These are phyloP conservation scores for Noctilio leporinus DNA, from an alignment of 2,113 vertebrate genomes.

Conservation along the genomic window DNA sequence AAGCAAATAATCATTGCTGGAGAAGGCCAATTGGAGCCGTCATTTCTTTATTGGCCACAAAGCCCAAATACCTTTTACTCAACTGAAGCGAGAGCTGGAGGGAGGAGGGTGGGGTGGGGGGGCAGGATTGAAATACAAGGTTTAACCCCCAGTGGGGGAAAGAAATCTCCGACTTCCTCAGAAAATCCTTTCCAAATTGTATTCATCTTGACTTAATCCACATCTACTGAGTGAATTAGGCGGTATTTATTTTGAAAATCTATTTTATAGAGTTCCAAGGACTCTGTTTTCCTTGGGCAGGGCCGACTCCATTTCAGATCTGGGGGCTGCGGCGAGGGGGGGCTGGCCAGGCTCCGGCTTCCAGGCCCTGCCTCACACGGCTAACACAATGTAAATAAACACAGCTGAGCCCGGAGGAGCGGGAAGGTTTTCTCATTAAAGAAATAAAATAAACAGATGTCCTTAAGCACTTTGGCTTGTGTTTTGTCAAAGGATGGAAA, in stretches of 20 bases:
- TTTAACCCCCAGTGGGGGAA: conserved; percentile 80
- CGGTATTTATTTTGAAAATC: conserved; percentile 85
- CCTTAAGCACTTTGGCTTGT: conserved; percentile 86
- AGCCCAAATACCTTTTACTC: conserved; percentile 77
- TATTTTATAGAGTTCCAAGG: conserved; percentile 83
- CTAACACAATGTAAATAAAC: conserved; percentile 85
- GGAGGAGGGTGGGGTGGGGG: no score
- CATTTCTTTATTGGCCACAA: conserved; percentile 71
- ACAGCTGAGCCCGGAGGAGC: conserved; percentile 84
- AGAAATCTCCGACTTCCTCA: conserved; percentile 84
- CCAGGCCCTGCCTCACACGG: conserved; percentile 79
- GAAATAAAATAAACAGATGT: conserved; percentile 89
- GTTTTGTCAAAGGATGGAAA: conserved; percentile 84
- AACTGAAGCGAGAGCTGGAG: conserved; percentile 50
- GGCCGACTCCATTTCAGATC: conserved; percentile 68
- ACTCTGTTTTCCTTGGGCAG: conserved; percentile 81
- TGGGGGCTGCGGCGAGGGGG: conserved; percentile 62
- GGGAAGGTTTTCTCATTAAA: conserved; percentile 88
- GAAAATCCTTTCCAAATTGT: conserved; percentile 86
- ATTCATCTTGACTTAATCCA: conserved; percentile 87
- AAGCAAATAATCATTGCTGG: conserved; percentile 64
- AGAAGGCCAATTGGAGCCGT: conserved; percentile 62
- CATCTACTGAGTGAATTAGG: conserved; percentile 83
- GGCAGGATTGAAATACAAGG: conserved; percentile 68
- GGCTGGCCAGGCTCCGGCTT: conserved; percentile 66